phyloP scores from a whole-genome alignment of 1,140 invertebrate genomes.

The Philopotamus ludificatus region DNA sequence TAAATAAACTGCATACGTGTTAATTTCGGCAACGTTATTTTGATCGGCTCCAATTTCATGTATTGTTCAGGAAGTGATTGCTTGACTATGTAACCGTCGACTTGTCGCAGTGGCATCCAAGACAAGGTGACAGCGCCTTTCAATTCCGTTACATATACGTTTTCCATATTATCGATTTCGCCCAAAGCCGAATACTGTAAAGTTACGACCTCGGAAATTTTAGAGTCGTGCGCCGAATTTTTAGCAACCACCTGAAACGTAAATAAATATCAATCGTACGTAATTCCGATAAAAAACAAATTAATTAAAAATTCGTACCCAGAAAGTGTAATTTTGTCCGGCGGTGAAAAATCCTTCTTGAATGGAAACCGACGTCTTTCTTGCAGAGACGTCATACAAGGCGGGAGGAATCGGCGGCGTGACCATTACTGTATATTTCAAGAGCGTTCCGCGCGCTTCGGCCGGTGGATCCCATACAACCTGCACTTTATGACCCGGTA shows the following conservation, averaged over 20 bases:
- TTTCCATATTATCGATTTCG: slow-evolving; percentile 61
- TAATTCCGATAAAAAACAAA: neutral
- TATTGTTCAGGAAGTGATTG: slow-evolving; percentile 55
- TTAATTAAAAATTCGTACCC: slow-evolving; percentile 55
- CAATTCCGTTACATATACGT: slow-evolving; percentile 56
- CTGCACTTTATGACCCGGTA: slow-evolving; percentile 62
- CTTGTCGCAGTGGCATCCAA: slow-evolving; percentile 62
- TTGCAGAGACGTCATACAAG: slow-evolving; percentile 40
- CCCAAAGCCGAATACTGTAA: slow-evolving; percentile 62
- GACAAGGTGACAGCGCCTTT: slow-evolving; percentile 57
- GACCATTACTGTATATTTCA: slow-evolving; percentile 64
- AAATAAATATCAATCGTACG: too few species aligned
- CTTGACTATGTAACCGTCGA: slow-evolving; percentile 63
- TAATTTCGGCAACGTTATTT: slow-evolving; percentile 48
- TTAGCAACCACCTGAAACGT: slow-evolving; percentile 65
- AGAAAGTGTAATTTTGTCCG: slow-evolving; percentile 69
- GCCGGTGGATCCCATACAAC: slow-evolving; percentile 68
- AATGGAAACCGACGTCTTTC: slow-evolving; percentile 55
- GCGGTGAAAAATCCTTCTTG: slow-evolving; percentile 61
- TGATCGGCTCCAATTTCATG: slow-evolving; percentile 49
- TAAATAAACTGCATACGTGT: slow-evolving; percentile 53
- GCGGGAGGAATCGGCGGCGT: slow-evolving; percentile 56
- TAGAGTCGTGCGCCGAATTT: slow-evolving; percentile 61
- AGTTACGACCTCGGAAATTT: slow-evolving; percentile 57
- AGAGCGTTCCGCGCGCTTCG: slow-evolving; percentile 63